Evolutionary conservation across 2,888 invertebrate genomes (phyloP).

Genomic region (Opisthograptis luteolata): DNA sequence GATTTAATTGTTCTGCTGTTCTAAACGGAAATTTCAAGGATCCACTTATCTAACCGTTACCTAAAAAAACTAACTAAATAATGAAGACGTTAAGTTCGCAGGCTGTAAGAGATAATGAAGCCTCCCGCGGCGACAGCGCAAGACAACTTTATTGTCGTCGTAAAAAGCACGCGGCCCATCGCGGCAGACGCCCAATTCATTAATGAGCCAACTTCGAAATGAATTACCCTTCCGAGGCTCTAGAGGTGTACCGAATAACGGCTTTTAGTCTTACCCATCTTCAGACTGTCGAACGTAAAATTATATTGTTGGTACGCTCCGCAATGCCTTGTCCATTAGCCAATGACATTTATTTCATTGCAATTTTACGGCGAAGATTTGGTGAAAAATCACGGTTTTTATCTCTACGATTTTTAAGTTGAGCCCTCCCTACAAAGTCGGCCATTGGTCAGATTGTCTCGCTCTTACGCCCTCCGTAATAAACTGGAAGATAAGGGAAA

Average conservation of each 20-base stretch:
- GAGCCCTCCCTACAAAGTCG: slow-evolving; percentile 62
- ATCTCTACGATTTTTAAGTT: slow-evolving; percentile 55
- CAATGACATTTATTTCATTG: slow-evolving; percentile 27
- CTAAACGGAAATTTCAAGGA: neutral
- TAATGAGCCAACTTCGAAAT: slow-evolving; percentile 75
- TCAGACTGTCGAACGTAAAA: slow-evolving; percentile 54
- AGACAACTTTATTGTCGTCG: slow-evolving; percentile 65
- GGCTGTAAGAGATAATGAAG: slow-evolving; percentile 51
- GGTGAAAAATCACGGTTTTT: slow-evolving; percentile 35
- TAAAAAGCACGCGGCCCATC: slow-evolving; percentile 73
- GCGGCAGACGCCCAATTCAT: slow-evolving; percentile 72
- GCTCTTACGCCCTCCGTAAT: slow-evolving; percentile 67
- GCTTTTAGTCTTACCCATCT: slow-evolving; percentile 38
- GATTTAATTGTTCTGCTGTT: too few relatives aligned
- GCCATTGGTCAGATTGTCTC: slow-evolving; percentile 67
- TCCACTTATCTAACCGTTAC: slow-evolving; percentile 6
- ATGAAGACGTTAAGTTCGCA: slow-evolving; percentile 40
- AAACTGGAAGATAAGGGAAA: slow-evolving; percentile 22
- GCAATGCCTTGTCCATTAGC: slow-evolving; percentile 29
- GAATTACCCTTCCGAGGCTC: slow-evolving; percentile 65
- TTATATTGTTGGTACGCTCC: slow-evolving; percentile 50
- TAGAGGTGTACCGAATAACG: slow-evolving; percentile 46
- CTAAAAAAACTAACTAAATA: slow-evolving; percentile 29
- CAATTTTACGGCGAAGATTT: slow-evolving; percentile 35
- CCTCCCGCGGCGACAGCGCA: slow-evolving; percentile 58